Base-by-base conservation (phyloP, 2,797 vertebrate genomes). In the Cephalopachus bancanus region DNA sequence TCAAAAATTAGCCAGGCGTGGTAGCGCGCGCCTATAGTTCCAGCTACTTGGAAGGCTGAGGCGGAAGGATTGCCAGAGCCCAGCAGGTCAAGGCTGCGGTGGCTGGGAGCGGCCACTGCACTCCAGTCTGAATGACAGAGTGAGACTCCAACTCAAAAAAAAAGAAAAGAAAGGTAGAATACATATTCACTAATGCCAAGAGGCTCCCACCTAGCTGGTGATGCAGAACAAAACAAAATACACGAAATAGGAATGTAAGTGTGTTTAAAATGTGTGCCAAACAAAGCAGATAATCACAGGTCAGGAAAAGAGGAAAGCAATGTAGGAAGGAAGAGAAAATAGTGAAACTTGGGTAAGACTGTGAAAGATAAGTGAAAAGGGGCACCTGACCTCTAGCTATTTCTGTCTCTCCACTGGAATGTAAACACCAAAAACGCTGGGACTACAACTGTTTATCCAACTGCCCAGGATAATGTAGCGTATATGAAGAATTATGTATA, bases 111-210 rank as follows among this genome's bases (percentile, higher is more conserved):
- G 44, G 44, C 44, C 44, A 44, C 44, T 44, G 44, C 44, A 44
- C 44, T 44, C 44, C 44, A 5, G 44, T 44, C 44, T 44, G 44
- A 4, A 7, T 44, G 44, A 5, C 44, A 44, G 44, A 44, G 44
- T 44, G 44, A 44, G 44, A 44, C 44, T 44, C 44, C 44, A 44
- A 44, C 44, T 44, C 44, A 44, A 44, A 44, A 44, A 44, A 44
- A 44, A 44, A 44, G 6, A 44, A 44, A 44, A 83, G 51, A 91
- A 91, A 88, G 86, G 81, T 75, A 86, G 83, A 86, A 92, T 71
- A 91, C 16, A 91, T 60, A 81, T 78, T 71, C 37, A 76, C 49
- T 67, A 83, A 94, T 51, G 76, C 8, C 76, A 94, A 89, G 57
- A 87, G 76, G 37, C 33, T 87, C 7, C 11, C 59, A 92, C 59